Conservation (phyloP, 2,888 invertebrate genomes). For the Ennomos fuscantarius region DNA sequence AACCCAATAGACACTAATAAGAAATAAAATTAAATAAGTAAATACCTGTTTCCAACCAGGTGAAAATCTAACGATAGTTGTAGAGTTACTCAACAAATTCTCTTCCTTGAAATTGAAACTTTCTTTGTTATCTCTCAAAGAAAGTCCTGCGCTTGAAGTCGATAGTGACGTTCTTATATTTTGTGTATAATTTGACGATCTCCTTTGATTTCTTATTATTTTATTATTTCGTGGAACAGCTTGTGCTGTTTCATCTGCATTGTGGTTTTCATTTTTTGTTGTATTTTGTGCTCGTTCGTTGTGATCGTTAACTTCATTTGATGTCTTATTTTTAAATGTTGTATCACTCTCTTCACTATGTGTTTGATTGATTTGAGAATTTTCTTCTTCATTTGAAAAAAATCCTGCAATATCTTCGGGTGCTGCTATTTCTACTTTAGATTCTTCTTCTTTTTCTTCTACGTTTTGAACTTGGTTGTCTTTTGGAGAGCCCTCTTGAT, state of each 20-base stretch:
- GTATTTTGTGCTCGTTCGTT: constrained; percentile 5
- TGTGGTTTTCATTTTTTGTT: constrained; percentile 7
- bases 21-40: not conserved
- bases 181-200: constrained; percentile 61
- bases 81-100: constrained; percentile 60
- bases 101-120: constrained; percentile 53
- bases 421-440: not conserved
- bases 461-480: constrained; percentile 12
- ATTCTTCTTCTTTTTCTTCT: not conserved
- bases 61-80: constrained; percentile 71
- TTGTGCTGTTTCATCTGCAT: constrained; percentile 8
- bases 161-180: constrained; percentile 66
- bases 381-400: constrained; percentile 20
- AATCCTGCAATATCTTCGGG: not conserved
- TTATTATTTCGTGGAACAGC: not conserved
- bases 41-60: constrained; percentile 79
- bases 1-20: no score
- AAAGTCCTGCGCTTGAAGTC: constrained; percentile 56
- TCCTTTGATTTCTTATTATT: constrained; percentile 16
- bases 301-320: constrained; percentile 4
- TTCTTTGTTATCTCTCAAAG: constrained; percentile 49
- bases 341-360: constrained; percentile 12
- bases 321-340: constrained; percentile 21
- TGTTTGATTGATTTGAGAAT: constrained; percentile 15
- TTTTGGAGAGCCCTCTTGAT: constrained; percentile 12